phyloP scores from a whole-genome alignment of 1,140 invertebrate genomes.

The Hypothenemus hampei region DNA sequence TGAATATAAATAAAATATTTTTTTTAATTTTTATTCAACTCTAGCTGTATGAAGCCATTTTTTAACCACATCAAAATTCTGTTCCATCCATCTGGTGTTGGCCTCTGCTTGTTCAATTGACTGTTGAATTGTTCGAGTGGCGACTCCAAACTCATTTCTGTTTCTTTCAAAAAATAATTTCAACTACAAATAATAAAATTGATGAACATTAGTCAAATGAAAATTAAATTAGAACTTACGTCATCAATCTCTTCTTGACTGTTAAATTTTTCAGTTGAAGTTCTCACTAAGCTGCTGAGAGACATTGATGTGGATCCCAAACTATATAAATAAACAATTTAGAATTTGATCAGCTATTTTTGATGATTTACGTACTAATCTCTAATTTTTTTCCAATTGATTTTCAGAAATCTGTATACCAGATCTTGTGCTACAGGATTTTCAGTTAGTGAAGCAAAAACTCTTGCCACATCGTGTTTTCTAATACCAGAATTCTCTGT shows the following conservation, averaged over 20 bases:
- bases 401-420: conserved; percentile 67
- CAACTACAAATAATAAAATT: conserved; percentile 48
- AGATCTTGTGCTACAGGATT: conserved; percentile 69
- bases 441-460: conserved; percentile 66
- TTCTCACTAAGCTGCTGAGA: conserved; percentile 68
- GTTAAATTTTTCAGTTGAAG: conserved; percentile 64
- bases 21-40: background rate
- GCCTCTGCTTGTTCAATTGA: conserved; percentile 70
- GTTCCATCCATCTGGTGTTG: conserved; percentile 76
- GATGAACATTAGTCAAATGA: background rate
- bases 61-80: conserved; percentile 66
- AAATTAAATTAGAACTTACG: conserved; percentile 49
- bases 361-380: conserved; percentile 58
- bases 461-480: conserved; percentile 70
- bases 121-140: conserved; percentile 65
- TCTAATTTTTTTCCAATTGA: conserved; percentile 65
- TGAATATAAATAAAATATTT: background rate
- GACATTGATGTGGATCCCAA: conserved; percentile 64
- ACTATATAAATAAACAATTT: conserved; percentile 45
- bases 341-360: conserved; percentile 3
- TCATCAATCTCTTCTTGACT: conserved; percentile 69
- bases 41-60: conserved; percentile 56
- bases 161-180: conserved; percentile 59
- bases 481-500: conserved; percentile 68
- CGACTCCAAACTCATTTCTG: conserved; percentile 57